phyloP scores from a whole-genome alignment of 2,797 vertebrate genomes.

The Tokudaia tokunoshimensis region DNA sequence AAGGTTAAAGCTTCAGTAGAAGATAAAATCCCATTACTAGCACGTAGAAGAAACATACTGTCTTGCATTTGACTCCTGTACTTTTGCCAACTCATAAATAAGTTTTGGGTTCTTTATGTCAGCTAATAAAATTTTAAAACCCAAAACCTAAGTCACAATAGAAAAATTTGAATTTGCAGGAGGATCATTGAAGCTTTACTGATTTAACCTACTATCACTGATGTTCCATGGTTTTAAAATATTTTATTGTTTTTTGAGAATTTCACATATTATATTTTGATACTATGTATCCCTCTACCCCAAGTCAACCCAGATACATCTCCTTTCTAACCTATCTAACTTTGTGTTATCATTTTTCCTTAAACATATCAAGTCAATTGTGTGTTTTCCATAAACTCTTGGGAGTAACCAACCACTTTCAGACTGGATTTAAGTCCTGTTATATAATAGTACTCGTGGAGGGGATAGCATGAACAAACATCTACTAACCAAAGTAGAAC shows the following conservation, averaged over 20 bases:
- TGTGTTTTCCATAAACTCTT: neutral
- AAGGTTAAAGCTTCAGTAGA: neutral
- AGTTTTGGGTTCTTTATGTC: neutral
- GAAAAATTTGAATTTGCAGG: neutral
- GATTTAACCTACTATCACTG: neutral
- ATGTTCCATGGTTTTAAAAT: neutral
- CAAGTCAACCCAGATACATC: neutral
- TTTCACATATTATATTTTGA: neutral
- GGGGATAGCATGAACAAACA: neutral
- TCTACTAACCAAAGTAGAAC: neutral
- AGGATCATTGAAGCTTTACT: too few species aligned
- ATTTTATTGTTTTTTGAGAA: neutral
- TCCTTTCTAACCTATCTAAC: too few species aligned
- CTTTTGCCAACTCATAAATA: neutral
- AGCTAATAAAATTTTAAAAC: neutral
- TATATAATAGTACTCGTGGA: neutral
- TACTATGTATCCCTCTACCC: neutral
- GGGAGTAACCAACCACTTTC: neutral
- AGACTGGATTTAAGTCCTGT: neutral
- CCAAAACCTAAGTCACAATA: neutral
- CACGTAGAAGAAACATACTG: neutral
- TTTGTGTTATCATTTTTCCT: neutral
- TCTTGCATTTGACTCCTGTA: neutral
- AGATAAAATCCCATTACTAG: neutral
- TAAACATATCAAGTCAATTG: neutral